phyloP scores from a whole-genome alignment of 2,888 invertebrate species.

The Tipula confusa region DNA sequence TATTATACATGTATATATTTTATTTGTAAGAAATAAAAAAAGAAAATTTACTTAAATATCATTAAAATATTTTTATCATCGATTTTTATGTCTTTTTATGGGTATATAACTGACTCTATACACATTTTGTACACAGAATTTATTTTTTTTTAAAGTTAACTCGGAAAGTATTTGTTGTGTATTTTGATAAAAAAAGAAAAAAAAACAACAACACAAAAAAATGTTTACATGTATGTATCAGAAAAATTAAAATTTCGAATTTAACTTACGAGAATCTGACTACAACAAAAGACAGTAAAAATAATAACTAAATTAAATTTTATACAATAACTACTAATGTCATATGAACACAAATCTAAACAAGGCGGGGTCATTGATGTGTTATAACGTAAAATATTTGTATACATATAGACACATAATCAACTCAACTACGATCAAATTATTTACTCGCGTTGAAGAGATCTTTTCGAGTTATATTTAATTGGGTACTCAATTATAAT shows the following conservation, averaged over 20 bases:
- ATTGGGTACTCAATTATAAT: not conserved
- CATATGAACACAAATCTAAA: constrained; percentile 12
- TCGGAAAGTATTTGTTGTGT: not conserved
- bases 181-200: not conserved
- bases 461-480: not conserved
- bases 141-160: not conserved
- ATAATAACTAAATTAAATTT: not conserved
- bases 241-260: not conserved
- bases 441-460: not conserved
- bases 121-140: not conserved
- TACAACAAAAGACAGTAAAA: not conserved
- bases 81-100: constrained; percentile 25
- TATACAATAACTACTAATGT: not conserved
- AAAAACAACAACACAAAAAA: not conserved
- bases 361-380: constrained; percentile 25
- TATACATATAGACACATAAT: not conserved
- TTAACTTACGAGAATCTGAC: constrained; percentile 20
- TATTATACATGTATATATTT: not conserved
- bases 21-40: not conserved
- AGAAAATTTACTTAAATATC: constrained; percentile 25
- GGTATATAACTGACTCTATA: too few relatives aligned
- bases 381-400: not conserved
- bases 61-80: constrained; percentile 8
- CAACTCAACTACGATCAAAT: not conserved
- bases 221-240: not conserved